These are phyloP conservation scores for Altica lythri DNA, from an alignment of 2,888 invertebrate species.

Conservation along the genomic window DNA sequence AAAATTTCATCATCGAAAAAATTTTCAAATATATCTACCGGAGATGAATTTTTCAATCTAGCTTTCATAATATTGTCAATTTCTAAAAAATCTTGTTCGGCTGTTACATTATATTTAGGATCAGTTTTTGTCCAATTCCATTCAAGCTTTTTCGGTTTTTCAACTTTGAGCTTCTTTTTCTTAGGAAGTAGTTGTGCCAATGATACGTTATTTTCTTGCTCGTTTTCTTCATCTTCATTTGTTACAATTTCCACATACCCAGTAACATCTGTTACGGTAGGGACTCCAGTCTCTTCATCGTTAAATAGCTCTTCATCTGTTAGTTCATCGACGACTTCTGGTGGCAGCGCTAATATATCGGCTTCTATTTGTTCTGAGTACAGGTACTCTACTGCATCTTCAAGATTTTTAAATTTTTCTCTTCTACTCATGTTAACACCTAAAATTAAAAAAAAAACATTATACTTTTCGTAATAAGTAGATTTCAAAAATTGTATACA, in stretches of 20 bases:
- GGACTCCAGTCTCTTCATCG: conserved; percentile 29
- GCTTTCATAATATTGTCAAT: too few species aligned
- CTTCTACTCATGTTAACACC: conserved; percentile 9
- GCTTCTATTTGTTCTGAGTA: conserved; percentile 35
- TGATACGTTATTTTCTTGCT: conserved; percentile 7
- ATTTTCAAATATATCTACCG: too few species aligned
- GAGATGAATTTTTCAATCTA: too few species aligned
- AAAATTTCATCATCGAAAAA: too few species aligned
- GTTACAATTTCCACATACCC: conserved; percentile 4
- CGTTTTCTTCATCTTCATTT: conserved; percentile 3
- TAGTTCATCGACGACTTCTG: conserved; percentile 36
- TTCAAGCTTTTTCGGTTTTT: conserved; percentile 1
- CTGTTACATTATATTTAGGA: too few species aligned
- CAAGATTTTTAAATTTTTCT: conserved; percentile 17
- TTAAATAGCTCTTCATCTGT: conserved; percentile 34
- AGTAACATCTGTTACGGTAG: conserved; percentile 1
- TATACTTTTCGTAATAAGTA: too few species aligned
- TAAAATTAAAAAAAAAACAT: background rate
- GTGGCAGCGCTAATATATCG: conserved; percentile 36
- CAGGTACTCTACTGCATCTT: conserved; percentile 31
- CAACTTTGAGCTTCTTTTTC: background rate
- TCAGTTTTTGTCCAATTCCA: too few species aligned
- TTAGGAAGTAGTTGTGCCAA: too few species aligned
- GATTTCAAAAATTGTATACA: too few species aligned
- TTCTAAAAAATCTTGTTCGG: too few species aligned